phyloP scores from a whole-genome alignment of 2,113 vertebrate species.

The Lophochroa leadbeateri region DNA sequence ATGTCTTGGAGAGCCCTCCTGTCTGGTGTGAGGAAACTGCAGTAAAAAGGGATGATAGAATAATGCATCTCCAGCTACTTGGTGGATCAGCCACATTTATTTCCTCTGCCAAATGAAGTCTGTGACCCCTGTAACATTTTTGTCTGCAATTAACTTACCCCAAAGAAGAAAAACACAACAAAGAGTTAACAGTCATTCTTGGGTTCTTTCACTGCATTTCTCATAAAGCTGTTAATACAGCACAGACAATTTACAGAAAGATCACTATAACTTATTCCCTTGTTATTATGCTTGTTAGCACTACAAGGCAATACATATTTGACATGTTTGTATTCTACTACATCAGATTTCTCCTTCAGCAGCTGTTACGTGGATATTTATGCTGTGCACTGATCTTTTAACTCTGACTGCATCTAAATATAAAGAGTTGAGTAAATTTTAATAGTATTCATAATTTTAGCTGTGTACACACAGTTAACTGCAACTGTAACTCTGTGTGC shows the following conservation, averaged over 20 bases:
- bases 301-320: background rate
- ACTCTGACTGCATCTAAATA: background rate
- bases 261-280: background rate
- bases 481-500: background rate
- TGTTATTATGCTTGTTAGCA: background rate
- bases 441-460: constrained; percentile 19
- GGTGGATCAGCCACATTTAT: background rate
- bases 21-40: background rate
- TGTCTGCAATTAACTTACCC: background rate
- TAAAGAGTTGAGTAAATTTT: constrained; percentile 12
- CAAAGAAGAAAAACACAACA: background rate
- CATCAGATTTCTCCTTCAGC: background rate
- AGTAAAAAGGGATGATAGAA: background rate
- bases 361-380: background rate
- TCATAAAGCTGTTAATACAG: background rate
- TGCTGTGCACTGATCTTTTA: constrained; percentile 12
- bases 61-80: background rate
- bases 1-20: background rate
- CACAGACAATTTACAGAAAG: background rate
- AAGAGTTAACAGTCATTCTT: background rate
- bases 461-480: background rate
- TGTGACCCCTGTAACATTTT: background rate
- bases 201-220: background rate
- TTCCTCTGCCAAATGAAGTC: background rate
- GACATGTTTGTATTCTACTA: background rate